Evolutionary conservation across 2,888 invertebrate species (phyloP).

Genomic region (Molorchus minor): DNA sequence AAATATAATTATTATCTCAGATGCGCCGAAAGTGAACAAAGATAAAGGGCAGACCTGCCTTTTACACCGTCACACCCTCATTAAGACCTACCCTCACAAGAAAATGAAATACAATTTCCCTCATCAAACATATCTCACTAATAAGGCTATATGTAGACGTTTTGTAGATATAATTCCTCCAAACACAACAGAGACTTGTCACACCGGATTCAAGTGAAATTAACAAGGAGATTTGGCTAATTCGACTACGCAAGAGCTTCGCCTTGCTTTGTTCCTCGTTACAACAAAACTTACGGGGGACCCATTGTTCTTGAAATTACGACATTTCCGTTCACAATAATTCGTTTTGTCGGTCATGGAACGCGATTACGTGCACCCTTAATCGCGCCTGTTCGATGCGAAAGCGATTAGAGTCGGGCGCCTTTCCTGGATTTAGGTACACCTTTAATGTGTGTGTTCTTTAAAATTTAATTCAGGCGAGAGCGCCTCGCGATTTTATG

Average conservation of each 20-base stretch:
- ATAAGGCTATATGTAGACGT: no score
- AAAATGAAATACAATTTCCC: no score
- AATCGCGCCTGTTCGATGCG: slow-evolving; percentile 14
- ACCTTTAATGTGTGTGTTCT: slow-evolving; percentile 11
- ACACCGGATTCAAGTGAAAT: slow-evolving; percentile 8
- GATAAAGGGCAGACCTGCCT: no score
- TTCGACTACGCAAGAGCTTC: slow-evolving; percentile 9
- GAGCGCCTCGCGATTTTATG: not conserved
- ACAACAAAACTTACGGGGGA: slow-evolving; percentile 20
- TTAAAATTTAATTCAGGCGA: slow-evolving; percentile 9
- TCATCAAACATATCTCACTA: no score
- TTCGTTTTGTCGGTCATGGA: slow-evolving; percentile 20
- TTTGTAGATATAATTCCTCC: no score
- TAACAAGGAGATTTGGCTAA: slow-evolving; percentile 20
- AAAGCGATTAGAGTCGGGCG: slow-evolving; percentile 13
- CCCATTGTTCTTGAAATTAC: slow-evolving; percentile 19
- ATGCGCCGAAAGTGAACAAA: no score
- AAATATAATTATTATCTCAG: no score
- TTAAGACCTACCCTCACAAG: no score
- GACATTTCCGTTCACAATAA: slow-evolving; percentile 22
- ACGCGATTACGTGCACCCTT: slow-evolving; percentile 19
- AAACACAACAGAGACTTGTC: slow-evolving; percentile 1
- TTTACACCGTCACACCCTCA: no score
- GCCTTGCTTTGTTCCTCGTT: slow-evolving; percentile 18
- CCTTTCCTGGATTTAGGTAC: slow-evolving; percentile 9